Percentiles rank a stretch among this genome's conserved stretches.
Conservation (phyloP, 2,888 invertebrate genomes). For the Kuschelorhynchus macadamiae region DNA sequence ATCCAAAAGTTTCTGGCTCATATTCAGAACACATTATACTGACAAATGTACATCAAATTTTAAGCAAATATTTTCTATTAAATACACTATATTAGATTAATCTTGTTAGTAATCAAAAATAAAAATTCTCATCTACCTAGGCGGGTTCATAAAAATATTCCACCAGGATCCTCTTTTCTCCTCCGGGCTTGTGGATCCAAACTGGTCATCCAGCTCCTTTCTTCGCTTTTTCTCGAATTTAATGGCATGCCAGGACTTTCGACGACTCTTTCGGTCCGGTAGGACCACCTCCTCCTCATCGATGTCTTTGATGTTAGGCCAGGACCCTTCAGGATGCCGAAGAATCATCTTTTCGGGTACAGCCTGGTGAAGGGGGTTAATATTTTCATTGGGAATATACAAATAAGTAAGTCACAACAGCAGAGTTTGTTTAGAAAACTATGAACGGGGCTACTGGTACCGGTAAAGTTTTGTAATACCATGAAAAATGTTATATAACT, state of each 20-base stretch:
- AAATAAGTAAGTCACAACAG: no score
- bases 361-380: constrained; percentile 59
- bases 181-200: constrained; percentile 66
- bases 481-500: no score
- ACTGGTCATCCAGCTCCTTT: constrained; percentile 61
- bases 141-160: constrained; percentile 89
- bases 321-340: constrained; percentile 60
- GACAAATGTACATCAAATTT: no score
- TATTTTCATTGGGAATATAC: neutral
- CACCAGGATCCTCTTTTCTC: constrained; percentile 88
- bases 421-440: no score
- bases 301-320: constrained; percentile 58
- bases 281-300: constrained; percentile 58
- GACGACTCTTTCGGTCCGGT: constrained; percentile 65
- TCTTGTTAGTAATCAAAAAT: constrained; percentile 5
- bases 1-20: no score
- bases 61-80: no score
- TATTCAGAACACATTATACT: no score
- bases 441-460: no score
- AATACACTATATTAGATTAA: no score
- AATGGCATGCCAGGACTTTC: constrained; percentile 69
- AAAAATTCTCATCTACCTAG: constrained; percentile 68
- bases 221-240: constrained; percentile 67
- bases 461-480: no score
- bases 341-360: constrained; percentile 66